Evolutionary conservation across 2,797 vertebrate genomes (phyloP).

Genomic region (Peromyscus eremicus): DNA sequence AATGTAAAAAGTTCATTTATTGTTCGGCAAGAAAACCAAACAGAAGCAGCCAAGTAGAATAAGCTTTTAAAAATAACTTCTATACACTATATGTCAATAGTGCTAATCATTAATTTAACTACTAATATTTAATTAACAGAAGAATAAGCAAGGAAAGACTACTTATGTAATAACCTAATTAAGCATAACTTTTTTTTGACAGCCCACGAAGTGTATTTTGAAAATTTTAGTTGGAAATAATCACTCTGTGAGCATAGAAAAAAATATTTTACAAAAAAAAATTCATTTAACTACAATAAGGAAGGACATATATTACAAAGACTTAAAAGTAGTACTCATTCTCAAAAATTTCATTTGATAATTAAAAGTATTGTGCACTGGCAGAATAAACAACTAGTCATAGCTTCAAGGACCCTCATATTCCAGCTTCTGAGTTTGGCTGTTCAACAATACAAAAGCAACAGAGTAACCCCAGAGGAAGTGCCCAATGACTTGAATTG

Average conservation of each 20-base stretch:
- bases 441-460: slow-evolving; percentile 29
- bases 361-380: not conserved
- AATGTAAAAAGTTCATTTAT: not conserved
- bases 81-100: not conserved
- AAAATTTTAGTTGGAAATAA: slow-evolving; percentile 30
- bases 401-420: not conserved
- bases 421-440: not conserved
- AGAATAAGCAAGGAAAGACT: slow-evolving; percentile 2
- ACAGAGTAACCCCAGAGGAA: not conserved
- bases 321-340: not conserved
- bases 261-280: slow-evolving; percentile 4
- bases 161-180: not conserved
- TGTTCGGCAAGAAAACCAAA: not conserved
- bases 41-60: not conserved
- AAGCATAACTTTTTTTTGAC: not conserved
- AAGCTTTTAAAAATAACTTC: not conserved
- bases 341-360: not conserved
- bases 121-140: slow-evolving; percentile 22
- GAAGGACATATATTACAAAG: not conserved
- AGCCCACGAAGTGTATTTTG: not conserved
- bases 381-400: not conserved
- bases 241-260: not conserved
- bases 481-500: not conserved
- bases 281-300: not conserved
- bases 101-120: not conserved